Conservation (phyloP, 2,113 vertebrate genomes). For the Zosterops lateralis region DNA sequence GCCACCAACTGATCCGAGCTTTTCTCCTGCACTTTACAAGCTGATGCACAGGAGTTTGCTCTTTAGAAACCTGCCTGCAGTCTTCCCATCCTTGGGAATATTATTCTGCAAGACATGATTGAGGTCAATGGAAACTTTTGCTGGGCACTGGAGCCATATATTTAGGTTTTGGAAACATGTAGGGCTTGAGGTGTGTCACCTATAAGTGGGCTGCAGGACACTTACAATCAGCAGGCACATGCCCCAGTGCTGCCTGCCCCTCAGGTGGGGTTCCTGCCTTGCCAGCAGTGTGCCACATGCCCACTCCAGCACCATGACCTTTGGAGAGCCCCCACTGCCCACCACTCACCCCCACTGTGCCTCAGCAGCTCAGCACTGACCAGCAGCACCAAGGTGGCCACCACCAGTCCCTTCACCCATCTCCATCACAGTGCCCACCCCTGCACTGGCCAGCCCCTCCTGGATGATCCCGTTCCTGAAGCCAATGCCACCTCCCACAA, state of each 20-base stretch:
- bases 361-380: background rate
- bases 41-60: background rate
- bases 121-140: background rate
- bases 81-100: background rate
- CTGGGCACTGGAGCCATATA: background rate
- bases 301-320: background rate
- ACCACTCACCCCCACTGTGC: background rate
- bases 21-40: background rate
- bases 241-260: background rate
- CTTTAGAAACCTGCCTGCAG: background rate
- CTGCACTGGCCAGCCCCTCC: background rate
- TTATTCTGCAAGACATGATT: background rate
- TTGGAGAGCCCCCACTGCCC: background rate
- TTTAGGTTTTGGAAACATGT: background rate
- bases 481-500: background rate
- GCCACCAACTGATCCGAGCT: background rate
- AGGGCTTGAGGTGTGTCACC: background rate
- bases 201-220: background rate
- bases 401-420: background rate
- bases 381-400: background rate
- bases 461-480: background rate
- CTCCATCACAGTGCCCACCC: background rate
- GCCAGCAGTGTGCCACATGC: background rate
- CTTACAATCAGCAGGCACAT: accelerated
- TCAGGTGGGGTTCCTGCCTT: background rate